Percentiles rank a stretch among this genome's conserved stretches.
phyloP scores from a whole-genome alignment of 2,888 invertebrate species.

The Noctua janthe region DNA sequence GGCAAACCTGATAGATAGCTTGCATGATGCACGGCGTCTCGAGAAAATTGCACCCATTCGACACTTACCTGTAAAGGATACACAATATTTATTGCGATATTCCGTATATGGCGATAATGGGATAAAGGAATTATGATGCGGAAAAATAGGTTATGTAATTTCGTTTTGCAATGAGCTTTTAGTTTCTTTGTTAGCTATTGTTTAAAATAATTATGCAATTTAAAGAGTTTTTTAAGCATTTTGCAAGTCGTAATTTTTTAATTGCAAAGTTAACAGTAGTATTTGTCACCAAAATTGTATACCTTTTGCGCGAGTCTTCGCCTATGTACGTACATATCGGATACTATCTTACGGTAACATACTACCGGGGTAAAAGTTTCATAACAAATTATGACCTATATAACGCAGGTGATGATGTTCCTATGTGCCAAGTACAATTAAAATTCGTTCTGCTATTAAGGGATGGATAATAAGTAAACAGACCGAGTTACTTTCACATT shows the following conservation, averaged over 20 bases:
- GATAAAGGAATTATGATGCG: constrained; percentile 15
- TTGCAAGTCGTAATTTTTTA: background rate
- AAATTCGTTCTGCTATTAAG: background rate
- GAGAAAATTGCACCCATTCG: constrained; percentile 71
- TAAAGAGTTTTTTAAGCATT: background rate
- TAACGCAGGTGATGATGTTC: background rate
- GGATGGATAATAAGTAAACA: background rate
- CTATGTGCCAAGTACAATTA: background rate
- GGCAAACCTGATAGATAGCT: constrained; percentile 69
- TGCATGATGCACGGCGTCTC: constrained; percentile 67
- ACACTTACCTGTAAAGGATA: constrained; percentile 73
- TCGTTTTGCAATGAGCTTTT: background rate
- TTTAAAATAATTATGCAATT: background rate
- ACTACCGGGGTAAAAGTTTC: background rate
- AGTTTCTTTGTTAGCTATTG: background rate
- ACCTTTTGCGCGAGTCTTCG: background rate
- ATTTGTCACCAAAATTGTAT: background rate
- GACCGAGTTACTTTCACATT: background rate
- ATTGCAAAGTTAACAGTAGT: background rate
- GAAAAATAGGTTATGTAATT: constrained; percentile 22
- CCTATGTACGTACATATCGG: background rate
- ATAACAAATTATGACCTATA: background rate
- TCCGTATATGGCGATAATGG: constrained; percentile 38
- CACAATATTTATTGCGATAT: constrained; percentile 58
- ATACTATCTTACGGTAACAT: background rate